Conservation (phyloP, 2,113 vertebrate genomes). For the Circaetus gallicus region DNA sequence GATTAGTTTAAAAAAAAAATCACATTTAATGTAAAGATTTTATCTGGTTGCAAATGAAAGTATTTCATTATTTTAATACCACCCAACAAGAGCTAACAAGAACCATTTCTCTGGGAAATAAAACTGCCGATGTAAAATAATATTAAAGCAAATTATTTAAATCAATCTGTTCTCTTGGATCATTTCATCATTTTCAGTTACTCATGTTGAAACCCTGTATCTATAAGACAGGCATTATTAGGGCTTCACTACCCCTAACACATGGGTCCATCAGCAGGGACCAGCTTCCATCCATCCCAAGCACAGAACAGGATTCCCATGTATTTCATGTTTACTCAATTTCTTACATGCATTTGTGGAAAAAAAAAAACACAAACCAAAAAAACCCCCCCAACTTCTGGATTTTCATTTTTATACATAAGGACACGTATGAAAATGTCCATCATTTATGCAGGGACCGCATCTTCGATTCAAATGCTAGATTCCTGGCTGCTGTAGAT, state of each 20-base stretch:
- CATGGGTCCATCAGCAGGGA: background rate
- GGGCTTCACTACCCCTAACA: background rate
- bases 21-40: background rate
- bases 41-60: background rate
- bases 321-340: background rate
- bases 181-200: background rate
- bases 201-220: background rate
- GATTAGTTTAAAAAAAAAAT: background rate
- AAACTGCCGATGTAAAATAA: background rate
- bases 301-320: background rate
- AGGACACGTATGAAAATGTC: background rate
- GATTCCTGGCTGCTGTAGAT: background rate
- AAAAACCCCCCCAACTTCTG: background rate
- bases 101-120: conserved; percentile 7
- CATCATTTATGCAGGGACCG: background rate
- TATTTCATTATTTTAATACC: background rate
- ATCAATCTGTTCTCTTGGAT: background rate
- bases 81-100: conserved; percentile 1
- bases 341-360: background rate
- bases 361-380: background rate
- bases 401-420: background rate
- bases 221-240: background rate
- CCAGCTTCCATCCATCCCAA: background rate
- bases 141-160: conserved; percentile 12
- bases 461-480: background rate